Percentiles rank a stretch among this genome's conserved stretches.
These are phyloP conservation scores for Okamejei kenojei DNA, from an alignment of 2,797 vertebrate genomes.

Conservation along the genomic window DNA sequence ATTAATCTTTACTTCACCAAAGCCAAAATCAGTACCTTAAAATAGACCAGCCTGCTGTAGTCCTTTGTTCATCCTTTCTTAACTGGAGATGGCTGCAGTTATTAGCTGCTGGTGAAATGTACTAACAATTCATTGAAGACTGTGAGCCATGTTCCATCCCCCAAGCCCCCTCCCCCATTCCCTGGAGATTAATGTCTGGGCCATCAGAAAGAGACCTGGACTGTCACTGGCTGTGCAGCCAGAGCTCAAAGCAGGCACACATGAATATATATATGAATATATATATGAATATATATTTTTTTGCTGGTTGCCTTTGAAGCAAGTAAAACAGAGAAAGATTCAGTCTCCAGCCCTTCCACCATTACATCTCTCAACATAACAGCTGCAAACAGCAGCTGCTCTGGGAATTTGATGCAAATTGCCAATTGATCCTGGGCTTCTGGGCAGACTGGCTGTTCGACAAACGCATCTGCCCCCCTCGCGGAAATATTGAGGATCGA, in stretches of 20 bases:
- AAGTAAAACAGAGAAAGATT: not conserved
- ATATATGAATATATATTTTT: too few relatives aligned
- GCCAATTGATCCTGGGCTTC: not conserved
- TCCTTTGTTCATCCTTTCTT: not conserved
- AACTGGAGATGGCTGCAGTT: not conserved
- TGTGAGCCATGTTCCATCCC: too few relatives aligned
- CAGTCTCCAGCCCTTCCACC: not conserved
- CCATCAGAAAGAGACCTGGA: not conserved
- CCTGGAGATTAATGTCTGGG: not conserved
- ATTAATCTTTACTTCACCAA: slow-evolving; percentile 1
- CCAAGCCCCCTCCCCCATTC: not conserved
- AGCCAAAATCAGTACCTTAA: not conserved
- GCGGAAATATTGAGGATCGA: not conserved
- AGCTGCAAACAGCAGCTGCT: not conserved
- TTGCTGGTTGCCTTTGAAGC: not conserved
- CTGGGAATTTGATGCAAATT: slow-evolving; percentile 17
- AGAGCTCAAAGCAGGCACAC: not conserved
- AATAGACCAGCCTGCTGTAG: not conserved
- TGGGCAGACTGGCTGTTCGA: not conserved
- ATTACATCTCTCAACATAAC: not conserved
- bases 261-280: too few relatives aligned
- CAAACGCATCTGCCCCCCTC: not conserved
- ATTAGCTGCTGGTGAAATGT: not conserved
- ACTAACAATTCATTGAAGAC: not conserved
- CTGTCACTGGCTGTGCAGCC: not conserved